Base-by-base conservation (phyloP, 2,888 invertebrate species). In the Pachydiplax longipennis region DNA sequence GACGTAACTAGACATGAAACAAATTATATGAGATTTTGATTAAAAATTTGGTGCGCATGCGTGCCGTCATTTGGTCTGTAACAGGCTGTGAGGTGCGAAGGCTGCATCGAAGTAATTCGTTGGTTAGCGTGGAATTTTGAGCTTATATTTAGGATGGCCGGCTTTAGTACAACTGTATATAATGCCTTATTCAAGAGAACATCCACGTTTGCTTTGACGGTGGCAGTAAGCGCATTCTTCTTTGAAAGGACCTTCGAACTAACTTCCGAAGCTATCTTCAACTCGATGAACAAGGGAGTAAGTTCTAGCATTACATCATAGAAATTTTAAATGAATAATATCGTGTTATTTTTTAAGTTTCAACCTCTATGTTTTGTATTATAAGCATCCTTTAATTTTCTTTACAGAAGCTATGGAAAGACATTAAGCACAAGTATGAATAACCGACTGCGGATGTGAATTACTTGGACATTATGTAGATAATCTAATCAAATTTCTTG, bases 201-300 rank as follows among this genome's bases (percentile, higher is more conserved):
- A 0, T 98, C 98, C 18, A 97, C 98, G 13, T 97, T 97, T 93
- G 95, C 95, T 10, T 93, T 97, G 58, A 95, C 95, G 1, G 95
- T 97, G 90, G 94, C 97, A 44, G 95, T 93, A 8, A 95, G 96
- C 44, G 95, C 96, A 0, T 97, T 98, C 94, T 95, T 97, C 94
- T 98, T 98, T 92, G 98, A 98, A 94, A 95, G 98, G 93, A 95
- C 96, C 13, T 95, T 97, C 92, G 97, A 98, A 93, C 92, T 97
- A 35, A 93, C 94, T 0, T 93, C 96, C 0, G 96, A 96, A 0
- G 92, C 93, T 5, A 93, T 97, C 90, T 98, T 96, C 93, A 96
- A 97, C 90, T 94, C 92, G 73, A 93, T 96, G 92, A 98, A 98
- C 94, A 96, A 96, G 95, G 98, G 98, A 94, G 97, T 97, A 95